A percentile compares a stretch with the other conserved stretches of the same genome.
These are phyloP conservation scores for Asarcornis scutulata DNA, from an alignment of 2,113 vertebrate genomes.

Conservation along the genomic window DNA sequence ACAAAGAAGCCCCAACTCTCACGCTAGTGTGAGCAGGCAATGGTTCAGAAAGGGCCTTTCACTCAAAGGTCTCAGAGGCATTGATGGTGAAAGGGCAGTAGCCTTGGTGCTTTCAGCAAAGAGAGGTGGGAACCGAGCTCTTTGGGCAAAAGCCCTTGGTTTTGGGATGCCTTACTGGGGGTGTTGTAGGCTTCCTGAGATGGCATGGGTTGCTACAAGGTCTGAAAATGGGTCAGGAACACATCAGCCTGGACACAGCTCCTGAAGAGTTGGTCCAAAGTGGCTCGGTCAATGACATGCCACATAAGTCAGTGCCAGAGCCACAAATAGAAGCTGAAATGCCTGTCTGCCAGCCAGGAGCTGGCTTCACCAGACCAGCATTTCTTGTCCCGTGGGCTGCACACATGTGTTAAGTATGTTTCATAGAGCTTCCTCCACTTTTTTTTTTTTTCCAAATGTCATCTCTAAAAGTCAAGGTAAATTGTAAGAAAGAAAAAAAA, in stretches of 20 bases:
- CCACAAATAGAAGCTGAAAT: not conserved
- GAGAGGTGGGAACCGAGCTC: not conserved
- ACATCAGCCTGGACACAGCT: not conserved
- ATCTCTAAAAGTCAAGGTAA: not conserved
- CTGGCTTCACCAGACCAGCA: not conserved
- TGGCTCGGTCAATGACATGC: too few species aligned
- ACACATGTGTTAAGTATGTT: not conserved
- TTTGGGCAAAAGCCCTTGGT: not conserved
- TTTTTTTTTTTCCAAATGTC: not conserved
- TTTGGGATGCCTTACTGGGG: not conserved
- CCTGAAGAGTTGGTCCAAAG: not conserved
- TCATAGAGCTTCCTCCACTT: not conserved
- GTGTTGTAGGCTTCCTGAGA: not conserved
- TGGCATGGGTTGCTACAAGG: not conserved
- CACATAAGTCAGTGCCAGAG: fast-evolving
- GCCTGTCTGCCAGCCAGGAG: not conserved
- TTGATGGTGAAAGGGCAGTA: not conserved
- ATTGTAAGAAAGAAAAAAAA: not conserved
- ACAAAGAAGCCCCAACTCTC: not conserved
- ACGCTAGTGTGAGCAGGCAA: not conserved
- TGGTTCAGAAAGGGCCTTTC: not conserved
- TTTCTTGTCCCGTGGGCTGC: not conserved
- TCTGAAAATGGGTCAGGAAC: not conserved
- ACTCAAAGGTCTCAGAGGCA: not conserved
- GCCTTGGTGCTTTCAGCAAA: not conserved